These are phyloP conservation scores for Adela reaumurella DNA, from an alignment of 2,888 invertebrate genomes.

Conservation along the genomic window DNA sequence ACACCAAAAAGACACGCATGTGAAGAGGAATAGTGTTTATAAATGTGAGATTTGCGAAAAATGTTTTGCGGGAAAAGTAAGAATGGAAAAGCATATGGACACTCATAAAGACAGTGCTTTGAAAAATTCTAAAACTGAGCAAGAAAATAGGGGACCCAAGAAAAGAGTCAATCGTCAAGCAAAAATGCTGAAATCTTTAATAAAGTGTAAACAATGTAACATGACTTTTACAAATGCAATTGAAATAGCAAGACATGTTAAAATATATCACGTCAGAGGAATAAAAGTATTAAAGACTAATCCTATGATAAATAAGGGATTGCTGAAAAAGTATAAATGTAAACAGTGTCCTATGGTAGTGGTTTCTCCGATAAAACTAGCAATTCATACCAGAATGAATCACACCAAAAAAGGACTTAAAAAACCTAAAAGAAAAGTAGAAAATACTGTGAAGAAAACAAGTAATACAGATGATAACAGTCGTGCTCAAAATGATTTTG, in stretches of 20 bases:
- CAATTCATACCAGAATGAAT: not conserved
- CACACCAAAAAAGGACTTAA: not conserved
- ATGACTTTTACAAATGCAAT: not conserved
- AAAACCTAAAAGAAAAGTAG: too few species aligned
- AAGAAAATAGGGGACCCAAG: too few species aligned
- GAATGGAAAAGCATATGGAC: not conserved
- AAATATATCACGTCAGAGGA: not conserved
- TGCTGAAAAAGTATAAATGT: not conserved
- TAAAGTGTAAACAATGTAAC: not conserved
- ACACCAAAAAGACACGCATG: not conserved
- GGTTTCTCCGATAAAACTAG: not conserved
- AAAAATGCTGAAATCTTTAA: not conserved
- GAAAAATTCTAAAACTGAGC: too few species aligned
- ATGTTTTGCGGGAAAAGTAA: not conserved
- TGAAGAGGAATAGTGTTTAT: not conserved
- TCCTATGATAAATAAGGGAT: too few species aligned
- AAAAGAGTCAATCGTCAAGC: too few species aligned
- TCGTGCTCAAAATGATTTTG: too few species aligned
- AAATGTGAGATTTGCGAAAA: slow-evolving; percentile 3
- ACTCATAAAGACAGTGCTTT: too few species aligned
- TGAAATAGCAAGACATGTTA: not conserved
- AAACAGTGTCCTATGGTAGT: not conserved
- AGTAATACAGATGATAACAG: too few species aligned
- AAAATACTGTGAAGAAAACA: too few species aligned
- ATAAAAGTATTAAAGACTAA: not conserved